Percentiles rank a stretch among this genome's conserved stretches.
Evolutionary conservation across 2,113 vertebrate genomes (phyloP).

Genomic region (Syrrhaptes paradoxus): DNA sequence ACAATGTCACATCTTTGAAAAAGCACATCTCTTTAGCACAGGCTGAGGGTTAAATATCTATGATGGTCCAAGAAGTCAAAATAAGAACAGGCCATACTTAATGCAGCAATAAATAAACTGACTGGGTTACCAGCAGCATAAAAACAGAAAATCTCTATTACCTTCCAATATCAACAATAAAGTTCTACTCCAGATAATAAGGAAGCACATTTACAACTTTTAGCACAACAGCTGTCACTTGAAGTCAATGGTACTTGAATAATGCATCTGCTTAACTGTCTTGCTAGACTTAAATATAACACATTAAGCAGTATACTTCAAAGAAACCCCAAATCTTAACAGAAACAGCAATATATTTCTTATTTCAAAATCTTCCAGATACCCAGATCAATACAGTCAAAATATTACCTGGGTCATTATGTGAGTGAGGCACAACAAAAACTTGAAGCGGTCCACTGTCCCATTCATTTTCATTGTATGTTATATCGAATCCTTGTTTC

Average conservation of each 20-base stretch:
- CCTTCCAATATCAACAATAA: not conserved
- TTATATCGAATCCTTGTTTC: constrained; percentile 95
- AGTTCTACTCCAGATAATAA: not conserved
- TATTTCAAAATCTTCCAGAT: not conserved
- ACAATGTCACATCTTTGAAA: not conserved
- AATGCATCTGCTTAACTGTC: not conserved
- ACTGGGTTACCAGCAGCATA: not conserved
- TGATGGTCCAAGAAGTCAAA: not conserved
- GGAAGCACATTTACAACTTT: not conserved
- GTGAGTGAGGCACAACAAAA: constrained; percentile 92
- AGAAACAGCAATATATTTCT: not conserved
- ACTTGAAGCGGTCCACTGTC: constrained; percentile 85
- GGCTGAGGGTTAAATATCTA: not conserved
- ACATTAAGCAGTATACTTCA: not conserved
- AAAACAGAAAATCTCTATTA: not conserved
- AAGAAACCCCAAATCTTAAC: not conserved
- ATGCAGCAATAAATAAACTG: not conserved
- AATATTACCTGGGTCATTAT: constrained; percentile 91
- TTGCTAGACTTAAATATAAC: not conserved
- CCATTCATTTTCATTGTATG: constrained; percentile 86
- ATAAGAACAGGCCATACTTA: not conserved
- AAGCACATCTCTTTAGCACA: not conserved
- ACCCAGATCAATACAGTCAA: not conserved
- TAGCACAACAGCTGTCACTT: not conserved
- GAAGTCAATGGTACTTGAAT: not conserved